Evolutionary conservation across 92 coral and sea anemone species (phyloP).

Genomic region (Bergia puertoricense): DNA sequence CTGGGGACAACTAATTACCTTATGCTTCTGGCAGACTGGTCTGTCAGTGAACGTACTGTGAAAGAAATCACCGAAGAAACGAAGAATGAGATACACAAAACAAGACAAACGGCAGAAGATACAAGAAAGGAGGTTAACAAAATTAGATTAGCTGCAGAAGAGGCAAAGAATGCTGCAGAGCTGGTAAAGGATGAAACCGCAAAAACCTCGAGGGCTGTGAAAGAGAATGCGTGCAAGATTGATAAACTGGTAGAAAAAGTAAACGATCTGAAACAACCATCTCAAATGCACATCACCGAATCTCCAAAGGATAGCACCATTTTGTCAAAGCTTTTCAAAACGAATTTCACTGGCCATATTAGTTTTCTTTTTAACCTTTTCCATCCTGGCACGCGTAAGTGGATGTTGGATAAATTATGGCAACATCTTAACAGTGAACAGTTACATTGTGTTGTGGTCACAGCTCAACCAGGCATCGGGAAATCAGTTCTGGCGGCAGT

Average conservation of each 20-base stretch:
- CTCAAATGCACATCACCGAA: background rate
- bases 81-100: slow-evolving; percentile 13
- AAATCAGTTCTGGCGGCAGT: slow-evolving; percentile 35
- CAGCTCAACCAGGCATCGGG: slow-evolving; percentile 35
- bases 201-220: background rate
- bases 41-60: background rate
- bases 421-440: slow-evolving; percentile 21
- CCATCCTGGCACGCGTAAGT: slow-evolving; percentile 21
- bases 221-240: slow-evolving; percentile 15
- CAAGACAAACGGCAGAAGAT: slow-evolving; percentile 20
- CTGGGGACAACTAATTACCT: slow-evolving; percentile 23
- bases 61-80: slow-evolving; percentile 26
- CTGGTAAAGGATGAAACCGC: slow-evolving; percentile 1
- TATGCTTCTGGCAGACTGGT: slow-evolving; percentile 17
- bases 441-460: slow-evolving; percentile 13
- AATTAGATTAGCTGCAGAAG: slow-evolving; percentile 15
- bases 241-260: slow-evolving; percentile 25
- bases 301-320: background rate
- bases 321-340: slow-evolving; percentile 18
- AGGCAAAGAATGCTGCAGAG: slow-evolving; percentile 16
- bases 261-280: slow-evolving; percentile 29
- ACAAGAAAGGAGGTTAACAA: slow-evolving; percentile 22
- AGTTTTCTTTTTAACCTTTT: background rate
- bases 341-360: slow-evolving; percentile 12
- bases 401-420: slow-evolving; percentile 24